phyloP scores from a whole-genome alignment of 2,797 vertebrate species.

The Anniella stebbinsi region DNA sequence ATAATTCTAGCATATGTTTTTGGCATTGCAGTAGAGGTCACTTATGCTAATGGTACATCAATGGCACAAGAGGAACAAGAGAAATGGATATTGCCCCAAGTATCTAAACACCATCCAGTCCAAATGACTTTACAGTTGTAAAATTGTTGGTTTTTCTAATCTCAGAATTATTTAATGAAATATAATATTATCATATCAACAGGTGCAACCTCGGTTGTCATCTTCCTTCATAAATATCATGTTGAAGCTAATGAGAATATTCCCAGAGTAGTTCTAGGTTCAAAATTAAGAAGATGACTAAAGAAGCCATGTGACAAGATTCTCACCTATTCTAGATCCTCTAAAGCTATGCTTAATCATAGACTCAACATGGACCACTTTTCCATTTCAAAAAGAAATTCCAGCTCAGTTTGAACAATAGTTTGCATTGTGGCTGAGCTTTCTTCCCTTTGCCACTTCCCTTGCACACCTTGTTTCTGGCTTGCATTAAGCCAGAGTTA shows the following conservation, averaged over 20 bases:
- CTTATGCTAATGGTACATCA: too few species aligned
- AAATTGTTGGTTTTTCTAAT: not conserved
- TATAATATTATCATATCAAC: constrained; percentile 3
- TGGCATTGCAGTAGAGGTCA: too few species aligned
- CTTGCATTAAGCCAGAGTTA: not conserved
- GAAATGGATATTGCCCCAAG: not conserved
- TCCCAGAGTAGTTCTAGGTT: not conserved
- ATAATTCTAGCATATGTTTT: too few species aligned
- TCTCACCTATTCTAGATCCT: not conserved
- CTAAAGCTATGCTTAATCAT: not conserved
- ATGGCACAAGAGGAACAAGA: too few species aligned
- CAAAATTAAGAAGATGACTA: not conserved
- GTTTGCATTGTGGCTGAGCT: not conserved
- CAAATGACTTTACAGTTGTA: constrained; percentile 20
- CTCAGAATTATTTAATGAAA: constrained; percentile 15
- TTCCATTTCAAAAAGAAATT: not conserved
- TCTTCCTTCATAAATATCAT: not conserved
- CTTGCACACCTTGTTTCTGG: not conserved
- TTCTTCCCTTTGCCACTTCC: not conserved
- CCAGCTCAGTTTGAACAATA: not conserved
- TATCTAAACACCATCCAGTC: not conserved
- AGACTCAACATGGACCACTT: not conserved
- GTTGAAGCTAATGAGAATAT: not conserved
- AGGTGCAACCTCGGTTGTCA: not conserved
- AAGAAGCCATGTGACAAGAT: not conserved